Conservation (phyloP, 2,888 invertebrate genomes). For the Clanis bilineata region DNA sequence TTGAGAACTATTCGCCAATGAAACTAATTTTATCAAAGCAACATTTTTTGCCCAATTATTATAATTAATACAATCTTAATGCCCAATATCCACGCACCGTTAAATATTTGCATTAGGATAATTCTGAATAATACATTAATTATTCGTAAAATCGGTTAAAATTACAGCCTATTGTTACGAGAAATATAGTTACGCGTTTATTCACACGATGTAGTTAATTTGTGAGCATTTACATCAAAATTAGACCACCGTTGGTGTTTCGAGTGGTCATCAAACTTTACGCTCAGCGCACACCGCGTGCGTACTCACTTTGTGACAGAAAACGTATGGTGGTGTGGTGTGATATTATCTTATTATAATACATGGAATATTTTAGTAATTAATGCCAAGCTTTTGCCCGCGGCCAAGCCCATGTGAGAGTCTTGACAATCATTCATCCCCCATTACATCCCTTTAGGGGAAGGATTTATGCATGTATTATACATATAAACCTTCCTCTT, state of each 20-base stretch:
- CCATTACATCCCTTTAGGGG: no score
- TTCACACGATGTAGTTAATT: conserved; percentile 21
- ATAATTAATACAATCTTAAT: not conserved
- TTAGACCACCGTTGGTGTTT: conserved; percentile 32
- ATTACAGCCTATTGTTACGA: conserved; percentile 24
- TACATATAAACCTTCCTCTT: no score
- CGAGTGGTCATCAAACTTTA: conserved; percentile 42
- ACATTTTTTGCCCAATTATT: not conserved
- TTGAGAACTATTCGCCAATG: not conserved
- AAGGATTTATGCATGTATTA: no score
- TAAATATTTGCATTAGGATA: not conserved
- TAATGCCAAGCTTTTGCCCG: no score
- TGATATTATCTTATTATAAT: not conserved
- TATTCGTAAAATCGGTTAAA: conserved; percentile 6
- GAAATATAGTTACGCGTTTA: conserved; percentile 17
- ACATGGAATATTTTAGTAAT: not conserved
- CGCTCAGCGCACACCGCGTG: conserved; percentile 26
- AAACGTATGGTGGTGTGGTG: not conserved
- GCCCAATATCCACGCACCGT: not conserved
- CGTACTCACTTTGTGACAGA: not conserved
- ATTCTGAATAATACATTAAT: not conserved
- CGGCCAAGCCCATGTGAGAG: no score
- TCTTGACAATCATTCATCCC: no score
- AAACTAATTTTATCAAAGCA: not conserved
- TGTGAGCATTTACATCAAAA: conserved; percentile 30